Evolutionary conservation across 2,888 invertebrate species (phyloP).

Genomic region (Drepanosiphum platanoidis): DNA sequence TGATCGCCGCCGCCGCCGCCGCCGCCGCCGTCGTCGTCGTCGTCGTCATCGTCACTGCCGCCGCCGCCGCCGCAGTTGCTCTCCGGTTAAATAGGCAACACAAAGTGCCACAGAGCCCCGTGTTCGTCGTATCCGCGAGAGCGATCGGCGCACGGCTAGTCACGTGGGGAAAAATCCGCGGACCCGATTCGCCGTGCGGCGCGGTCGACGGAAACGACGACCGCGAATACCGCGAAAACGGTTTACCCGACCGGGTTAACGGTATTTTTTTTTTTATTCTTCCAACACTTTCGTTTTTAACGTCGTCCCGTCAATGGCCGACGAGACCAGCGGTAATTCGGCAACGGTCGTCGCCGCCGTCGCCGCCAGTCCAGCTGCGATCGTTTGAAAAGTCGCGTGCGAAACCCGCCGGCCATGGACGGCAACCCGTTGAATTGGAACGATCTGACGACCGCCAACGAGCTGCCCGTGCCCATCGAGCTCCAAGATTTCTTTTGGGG

Average conservation of each 20-base stretch:
- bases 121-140: not conserved
- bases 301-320: too few relatives aligned
- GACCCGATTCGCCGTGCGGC: not conserved
- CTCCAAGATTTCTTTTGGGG: constrained; percentile 54
- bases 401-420: constrained; percentile 10
- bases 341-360: not conserved
- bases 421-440: constrained; percentile 54
- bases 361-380: too few relatives aligned
- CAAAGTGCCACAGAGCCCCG: not conserved
- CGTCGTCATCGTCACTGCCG: not conserved
- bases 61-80: not conserved
- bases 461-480: constrained; percentile 37
- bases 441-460: constrained; percentile 15
- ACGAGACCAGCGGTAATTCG: not conserved
- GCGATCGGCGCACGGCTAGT: too few relatives aligned
- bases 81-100: not conserved
- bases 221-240: too few relatives aligned
- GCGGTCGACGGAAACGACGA: not conserved
- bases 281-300: too few relatives aligned
- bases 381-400: too few relatives aligned
- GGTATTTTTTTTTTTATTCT: too few relatives aligned
- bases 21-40: not conserved
- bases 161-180: too few relatives aligned
- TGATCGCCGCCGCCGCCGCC: constrained; percentile 34
- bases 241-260: too few relatives aligned